Evolutionary conservation across 1,140 invertebrate species (phyloP).

Genomic region (Drosophila dunni): DNA sequence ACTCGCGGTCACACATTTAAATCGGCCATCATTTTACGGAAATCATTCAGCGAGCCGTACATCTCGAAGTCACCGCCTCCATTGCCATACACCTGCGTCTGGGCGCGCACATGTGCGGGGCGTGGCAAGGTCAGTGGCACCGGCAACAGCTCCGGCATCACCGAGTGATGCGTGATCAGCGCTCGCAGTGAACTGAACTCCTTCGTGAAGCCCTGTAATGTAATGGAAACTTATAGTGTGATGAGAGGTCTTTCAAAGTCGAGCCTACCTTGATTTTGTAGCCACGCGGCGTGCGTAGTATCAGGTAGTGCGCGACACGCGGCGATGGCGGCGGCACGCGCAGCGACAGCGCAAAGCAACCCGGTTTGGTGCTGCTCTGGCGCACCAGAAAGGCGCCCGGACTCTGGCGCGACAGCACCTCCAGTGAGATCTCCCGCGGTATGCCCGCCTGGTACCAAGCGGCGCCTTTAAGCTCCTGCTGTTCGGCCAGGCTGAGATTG

Average conservation of each 20-base stretch:
- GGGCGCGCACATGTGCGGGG: constrained; percentile 89
- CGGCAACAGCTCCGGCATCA: constrained; percentile 97
- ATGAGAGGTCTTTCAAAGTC: background rate
- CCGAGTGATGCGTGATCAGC: constrained; percentile 97
- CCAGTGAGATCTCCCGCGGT: constrained; percentile 96
- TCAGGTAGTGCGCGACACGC: constrained; percentile 97
- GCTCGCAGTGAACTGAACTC: constrained; percentile 96
- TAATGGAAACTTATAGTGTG: background rate
- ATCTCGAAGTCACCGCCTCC: constrained; percentile 87
- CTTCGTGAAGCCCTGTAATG: constrained; percentile 96
- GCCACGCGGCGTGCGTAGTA: constrained; percentile 94
- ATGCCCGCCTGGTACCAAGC: constrained; percentile 98
- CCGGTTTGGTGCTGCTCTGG: constrained; percentile 96
- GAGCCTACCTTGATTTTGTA: constrained; percentile 97
- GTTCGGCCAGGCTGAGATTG: constrained; percentile 89
- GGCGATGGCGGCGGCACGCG: constrained; percentile 97
- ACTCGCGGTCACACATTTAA: constrained; percentile 87
- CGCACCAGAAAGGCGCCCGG: constrained; percentile 97
- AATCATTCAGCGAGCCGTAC: constrained; percentile 92
- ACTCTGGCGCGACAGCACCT: constrained; percentile 95
- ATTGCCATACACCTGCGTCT: constrained; percentile 38
- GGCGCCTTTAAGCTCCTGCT: constrained; percentile 92
- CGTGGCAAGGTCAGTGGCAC: constrained; percentile 93
- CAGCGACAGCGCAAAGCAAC: constrained; percentile 97
- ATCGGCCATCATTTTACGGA: constrained; percentile 93